phyloP scores from a whole-genome alignment of 1,140 invertebrate species.

The Aphelinus certus region DNA sequence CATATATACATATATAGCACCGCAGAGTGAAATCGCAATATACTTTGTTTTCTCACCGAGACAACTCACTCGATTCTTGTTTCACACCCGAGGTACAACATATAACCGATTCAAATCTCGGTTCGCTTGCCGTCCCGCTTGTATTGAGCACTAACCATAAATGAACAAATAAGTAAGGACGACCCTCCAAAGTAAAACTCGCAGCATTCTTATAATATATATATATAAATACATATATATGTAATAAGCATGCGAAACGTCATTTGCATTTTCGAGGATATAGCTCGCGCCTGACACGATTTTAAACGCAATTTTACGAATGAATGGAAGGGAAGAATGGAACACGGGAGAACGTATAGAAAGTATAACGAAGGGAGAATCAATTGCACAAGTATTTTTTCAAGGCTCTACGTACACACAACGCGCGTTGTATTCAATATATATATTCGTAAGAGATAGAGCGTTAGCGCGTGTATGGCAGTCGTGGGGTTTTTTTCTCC shows the following conservation, averaged over 20 bases:
- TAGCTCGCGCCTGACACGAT: background rate
- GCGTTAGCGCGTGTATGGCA: constrained; percentile 6
- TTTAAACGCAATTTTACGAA: background rate
- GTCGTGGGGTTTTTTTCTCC: background rate
- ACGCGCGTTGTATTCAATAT: constrained; percentile 15
- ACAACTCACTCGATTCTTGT: too few relatives aligned
- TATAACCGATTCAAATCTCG: background rate
- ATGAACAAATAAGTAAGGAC: background rate
- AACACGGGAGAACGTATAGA: background rate
- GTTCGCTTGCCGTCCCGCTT: constrained; percentile 30
- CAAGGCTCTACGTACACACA: constrained; percentile 22
- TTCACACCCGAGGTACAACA: too few relatives aligned
- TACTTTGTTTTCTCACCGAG: too few relatives aligned
- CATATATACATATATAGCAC: too few relatives aligned
- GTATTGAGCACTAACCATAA: constrained; percentile 12
- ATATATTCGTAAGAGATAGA: constrained; percentile 30
- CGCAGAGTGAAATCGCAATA: too few relatives aligned
- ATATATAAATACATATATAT: constrained; percentile 1
- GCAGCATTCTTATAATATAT: background rate
- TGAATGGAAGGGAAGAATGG: background rate
- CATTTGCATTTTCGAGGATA: constrained; percentile 12
- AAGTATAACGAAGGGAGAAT: constrained; percentile 22
- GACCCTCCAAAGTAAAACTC: background rate
- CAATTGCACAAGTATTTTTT: constrained; percentile 38
- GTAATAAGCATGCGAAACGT: background rate